Evolutionary conservation across 2,113 vertebrate genomes (phyloP).

Genomic region (Protomyctophum bolini): DNA sequence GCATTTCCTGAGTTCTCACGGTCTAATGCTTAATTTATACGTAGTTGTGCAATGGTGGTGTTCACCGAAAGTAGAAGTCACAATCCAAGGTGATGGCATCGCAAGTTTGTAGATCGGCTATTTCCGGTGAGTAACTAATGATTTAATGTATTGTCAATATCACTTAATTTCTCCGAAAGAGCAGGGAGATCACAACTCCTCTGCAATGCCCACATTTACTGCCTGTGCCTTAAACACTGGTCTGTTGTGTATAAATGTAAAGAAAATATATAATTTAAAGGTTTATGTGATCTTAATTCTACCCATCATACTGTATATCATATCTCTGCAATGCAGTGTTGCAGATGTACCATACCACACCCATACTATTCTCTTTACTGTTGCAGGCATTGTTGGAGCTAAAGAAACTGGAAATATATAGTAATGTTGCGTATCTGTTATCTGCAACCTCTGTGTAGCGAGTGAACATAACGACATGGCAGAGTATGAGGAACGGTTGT

Average conservation of each 20-base stretch:
- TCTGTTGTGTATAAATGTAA: conserved; percentile 28
- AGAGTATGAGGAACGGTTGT: neutral
- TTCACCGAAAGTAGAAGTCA: too few species aligned
- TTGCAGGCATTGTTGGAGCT: conserved; percentile 13
- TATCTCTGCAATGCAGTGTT: neutral
- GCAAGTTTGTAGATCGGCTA: too few species aligned
- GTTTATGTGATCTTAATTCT: conserved; percentile 39
- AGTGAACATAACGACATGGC: neutral
- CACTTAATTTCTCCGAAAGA: neutral
- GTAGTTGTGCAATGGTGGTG: too few species aligned
- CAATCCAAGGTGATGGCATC: too few species aligned
- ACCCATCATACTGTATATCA: neutral
- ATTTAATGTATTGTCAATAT: neutral
- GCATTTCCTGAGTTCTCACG: too few species aligned
- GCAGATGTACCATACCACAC: conserved; percentile 6
- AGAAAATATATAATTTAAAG: conserved; percentile 19
- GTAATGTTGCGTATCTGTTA: neutral
- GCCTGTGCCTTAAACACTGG: conserved; percentile 72
- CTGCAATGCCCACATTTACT: conserved; percentile 36
- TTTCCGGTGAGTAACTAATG: neutral
- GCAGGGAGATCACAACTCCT: conserved; percentile 11
- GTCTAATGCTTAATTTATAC: too few species aligned
- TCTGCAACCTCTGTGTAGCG: neutral
- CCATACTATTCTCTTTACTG: conserved; percentile 22
- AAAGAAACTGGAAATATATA: neutral